These are phyloP conservation scores for Dinocampus coccinellae DNA, from an alignment of 2,888 invertebrate genomes.

Conservation along the genomic window DNA sequence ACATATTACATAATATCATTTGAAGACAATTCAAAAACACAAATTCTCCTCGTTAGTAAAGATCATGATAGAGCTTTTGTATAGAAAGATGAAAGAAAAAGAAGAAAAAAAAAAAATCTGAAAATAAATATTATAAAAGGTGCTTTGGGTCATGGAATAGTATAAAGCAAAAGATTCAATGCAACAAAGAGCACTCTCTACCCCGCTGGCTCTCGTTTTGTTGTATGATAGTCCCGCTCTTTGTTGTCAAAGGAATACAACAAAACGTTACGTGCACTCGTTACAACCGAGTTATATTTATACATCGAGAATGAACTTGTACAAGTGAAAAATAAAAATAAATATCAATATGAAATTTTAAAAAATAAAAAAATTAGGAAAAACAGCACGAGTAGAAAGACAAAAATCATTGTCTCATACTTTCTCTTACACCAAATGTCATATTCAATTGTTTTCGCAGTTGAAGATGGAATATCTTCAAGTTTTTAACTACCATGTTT, in stretches of 20 bases:
- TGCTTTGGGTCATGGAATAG: background rate
- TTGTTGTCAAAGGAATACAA: background rate
- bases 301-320: background rate
- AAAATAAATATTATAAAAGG: background rate
- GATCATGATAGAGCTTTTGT: background rate
- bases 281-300: background rate
- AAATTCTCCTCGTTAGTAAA: background rate
- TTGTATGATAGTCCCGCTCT: background rate
- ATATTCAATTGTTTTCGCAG: constrained; percentile 21
- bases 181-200: background rate
- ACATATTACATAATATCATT: background rate
- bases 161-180: background rate
- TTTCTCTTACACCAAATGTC: background rate
- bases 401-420: background rate
- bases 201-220: background rate
- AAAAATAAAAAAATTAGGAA: background rate
- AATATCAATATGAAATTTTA: too few species aligned
- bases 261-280: background rate
- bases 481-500: constrained; percentile 24
- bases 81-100: too few species aligned
- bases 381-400: background rate
- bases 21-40: background rate
- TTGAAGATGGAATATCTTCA: constrained; percentile 25
- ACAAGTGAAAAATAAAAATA: background rate
- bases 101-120: background rate